Percentiles rank a stretch among this genome's conserved stretches.
Conservation (phyloP, 2,797 vertebrate genomes). For the Poecilia wingei region DNA sequence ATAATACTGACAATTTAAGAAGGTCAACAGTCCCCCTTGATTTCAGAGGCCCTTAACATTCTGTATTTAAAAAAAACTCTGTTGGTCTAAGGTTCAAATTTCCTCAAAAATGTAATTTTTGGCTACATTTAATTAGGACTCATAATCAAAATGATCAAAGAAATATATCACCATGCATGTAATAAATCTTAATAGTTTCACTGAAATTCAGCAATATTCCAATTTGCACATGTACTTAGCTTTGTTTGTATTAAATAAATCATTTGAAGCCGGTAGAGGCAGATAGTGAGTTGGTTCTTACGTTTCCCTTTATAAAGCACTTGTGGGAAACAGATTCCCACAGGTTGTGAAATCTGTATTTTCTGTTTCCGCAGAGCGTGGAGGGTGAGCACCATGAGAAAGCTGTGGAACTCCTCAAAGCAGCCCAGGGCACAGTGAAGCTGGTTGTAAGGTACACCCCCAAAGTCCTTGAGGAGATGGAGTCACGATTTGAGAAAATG, state of each 20-base stretch:
- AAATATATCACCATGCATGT: neutral
- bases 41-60: neutral
- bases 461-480: conserved; percentile 98
- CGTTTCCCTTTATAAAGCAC: neutral
- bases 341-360: conserved; percentile 13
- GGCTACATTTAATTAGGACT: neutral
- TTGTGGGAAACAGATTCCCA: neutral
- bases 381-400: conserved; percentile 99
- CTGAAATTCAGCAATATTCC: neutral
- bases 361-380: conserved; percentile 84
- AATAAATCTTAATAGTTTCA: neutral
- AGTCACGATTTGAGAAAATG: conserved; percentile 99
- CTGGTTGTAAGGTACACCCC: conserved; percentile 98
- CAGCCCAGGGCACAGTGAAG: conserved; percentile 96
- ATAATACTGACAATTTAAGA: neutral
- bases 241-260: neutral
- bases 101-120: neutral
- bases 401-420: conserved; percentile 97
- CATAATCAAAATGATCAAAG: neutral
- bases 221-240: neutral
- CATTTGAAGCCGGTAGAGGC: neutral
- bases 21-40: neutral
- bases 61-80: neutral
- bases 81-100: neutral
- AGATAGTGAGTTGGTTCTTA: neutral